These are phyloP conservation scores for Vidua macroura DNA, from an alignment of 2,113 vertebrate species.

Conservation along the genomic window DNA sequence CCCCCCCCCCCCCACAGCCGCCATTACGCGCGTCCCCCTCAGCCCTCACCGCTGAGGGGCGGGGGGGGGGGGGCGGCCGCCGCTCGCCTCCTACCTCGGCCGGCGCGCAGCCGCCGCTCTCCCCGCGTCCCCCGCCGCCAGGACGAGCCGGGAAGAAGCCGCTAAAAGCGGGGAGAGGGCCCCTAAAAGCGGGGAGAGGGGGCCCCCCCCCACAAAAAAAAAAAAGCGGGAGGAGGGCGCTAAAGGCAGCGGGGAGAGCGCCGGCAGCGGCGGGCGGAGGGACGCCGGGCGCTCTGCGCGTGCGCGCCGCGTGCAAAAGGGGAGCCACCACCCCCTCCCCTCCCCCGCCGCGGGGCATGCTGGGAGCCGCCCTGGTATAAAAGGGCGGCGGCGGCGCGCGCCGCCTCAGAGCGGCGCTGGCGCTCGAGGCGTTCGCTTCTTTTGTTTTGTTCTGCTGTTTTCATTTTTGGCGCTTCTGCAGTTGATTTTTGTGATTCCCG, in stretches of 20 bases:
- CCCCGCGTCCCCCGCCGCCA: background rate
- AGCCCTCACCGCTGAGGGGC: background rate
- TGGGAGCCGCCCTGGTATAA: rapidly evolving
- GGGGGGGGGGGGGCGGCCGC: background rate
- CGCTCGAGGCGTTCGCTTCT: rapidly evolving
- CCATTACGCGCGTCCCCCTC: conserved; percentile 5
- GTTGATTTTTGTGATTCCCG: rapidly evolving
- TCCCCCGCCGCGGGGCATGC: background rate
- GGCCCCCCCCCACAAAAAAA: too few species aligned
- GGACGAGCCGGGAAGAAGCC: background rate
- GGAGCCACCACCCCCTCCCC: rapidly evolving
- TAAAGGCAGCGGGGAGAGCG: too few species aligned
- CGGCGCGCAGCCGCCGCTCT: background rate
- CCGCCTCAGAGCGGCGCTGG: rapidly evolving
- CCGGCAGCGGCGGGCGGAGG: background rate
- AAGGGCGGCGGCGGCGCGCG: rapidly evolving
- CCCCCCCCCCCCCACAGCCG: background rate
- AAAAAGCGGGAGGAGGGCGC: background rate
- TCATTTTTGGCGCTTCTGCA: rapidly evolving
- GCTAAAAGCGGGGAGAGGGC: background rate
- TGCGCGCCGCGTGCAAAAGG: rapidly evolving
- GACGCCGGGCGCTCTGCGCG: too few species aligned
- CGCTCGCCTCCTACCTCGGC: background rate
- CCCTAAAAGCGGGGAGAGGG: too few species aligned
- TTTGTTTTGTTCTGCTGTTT: rapidly evolving